A percentile compares a stretch with the other conserved stretches of the same genome.
Conservation (phyloP, 2,797 vertebrate genomes). For the Hyperoplus lanceolatus region DNA sequence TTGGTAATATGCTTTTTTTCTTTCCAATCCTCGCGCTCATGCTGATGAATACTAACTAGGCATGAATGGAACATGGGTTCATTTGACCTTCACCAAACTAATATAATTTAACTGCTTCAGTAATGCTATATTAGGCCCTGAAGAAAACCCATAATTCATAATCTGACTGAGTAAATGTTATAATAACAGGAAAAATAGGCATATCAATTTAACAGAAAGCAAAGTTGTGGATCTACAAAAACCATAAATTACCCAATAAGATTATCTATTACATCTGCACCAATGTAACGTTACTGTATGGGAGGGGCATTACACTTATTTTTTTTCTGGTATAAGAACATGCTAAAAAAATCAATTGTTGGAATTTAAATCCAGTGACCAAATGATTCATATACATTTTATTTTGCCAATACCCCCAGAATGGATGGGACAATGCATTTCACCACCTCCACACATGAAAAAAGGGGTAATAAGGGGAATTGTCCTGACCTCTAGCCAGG, state of each 20-base stretch:
- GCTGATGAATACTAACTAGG: conserved; percentile 34
- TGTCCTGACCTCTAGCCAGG: conserved; percentile 88
- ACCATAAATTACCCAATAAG: background rate
- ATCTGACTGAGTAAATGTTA: background rate
- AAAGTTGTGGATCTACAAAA: background rate
- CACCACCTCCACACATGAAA: conserved; percentile 34
- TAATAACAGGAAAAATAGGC: background rate
- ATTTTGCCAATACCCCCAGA: background rate
- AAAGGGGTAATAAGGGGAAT: conserved; percentile 42
- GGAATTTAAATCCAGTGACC: background rate
- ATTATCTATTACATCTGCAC: background rate
- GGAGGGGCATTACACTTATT: background rate
- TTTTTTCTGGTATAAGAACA: background rate
- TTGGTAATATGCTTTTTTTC: conserved; percentile 53
- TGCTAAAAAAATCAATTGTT: background rate
- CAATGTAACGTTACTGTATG: background rate
- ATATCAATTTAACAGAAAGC: background rate
- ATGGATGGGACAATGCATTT: background rate
- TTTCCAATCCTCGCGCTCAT: conserved; percentile 14
- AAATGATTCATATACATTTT: background rate
- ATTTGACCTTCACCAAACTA: conserved; percentile 26
- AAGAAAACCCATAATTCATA: conserved; percentile 13
- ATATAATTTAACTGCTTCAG: conserved; percentile 5
- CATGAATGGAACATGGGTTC: conserved; percentile 26
- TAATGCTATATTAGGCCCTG: conserved; percentile 7